Evolutionary conservation across 2,797 vertebrate genomes (phyloP).

Genomic region (Silurus lanzhouensis): DNA sequence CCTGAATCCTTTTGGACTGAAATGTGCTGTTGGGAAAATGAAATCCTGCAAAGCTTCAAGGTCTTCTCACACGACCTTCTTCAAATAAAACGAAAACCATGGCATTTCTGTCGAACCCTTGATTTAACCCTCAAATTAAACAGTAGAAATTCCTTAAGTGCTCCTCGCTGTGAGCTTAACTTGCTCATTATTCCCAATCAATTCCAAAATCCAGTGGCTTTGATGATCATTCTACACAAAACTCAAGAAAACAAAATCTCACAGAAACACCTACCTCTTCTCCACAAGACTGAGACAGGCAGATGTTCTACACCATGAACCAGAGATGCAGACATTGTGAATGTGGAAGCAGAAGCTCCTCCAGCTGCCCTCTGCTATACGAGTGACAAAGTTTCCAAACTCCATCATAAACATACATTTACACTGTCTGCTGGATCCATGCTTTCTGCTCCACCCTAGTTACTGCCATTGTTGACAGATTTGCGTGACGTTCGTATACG

Average conservation of each 20-base stretch:
- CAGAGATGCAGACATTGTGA: background rate
- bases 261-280: background rate
- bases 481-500: slow-evolving; percentile 24
- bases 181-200: no score
- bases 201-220: no score
- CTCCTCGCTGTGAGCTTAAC: no score
- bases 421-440: no score
- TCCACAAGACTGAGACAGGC: background rate
- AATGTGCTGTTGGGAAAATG: background rate
- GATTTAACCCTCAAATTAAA: no score
- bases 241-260: background rate
- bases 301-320: background rate
- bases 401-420: no score
- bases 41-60: background rate
- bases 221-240: no score
- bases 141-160: no score
- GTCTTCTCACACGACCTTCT: no score
- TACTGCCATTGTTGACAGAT: slow-evolving; percentile 26
- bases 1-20: background rate
- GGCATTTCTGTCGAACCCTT: no score
- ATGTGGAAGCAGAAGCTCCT: background rate
- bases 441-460: background rate
- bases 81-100: no score
- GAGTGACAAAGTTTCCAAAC: no score
- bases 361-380: background rate